phyloP scores from a whole-genome alignment of 2,113 vertebrate species.

The Gymnobelideus leadbeateri region DNA sequence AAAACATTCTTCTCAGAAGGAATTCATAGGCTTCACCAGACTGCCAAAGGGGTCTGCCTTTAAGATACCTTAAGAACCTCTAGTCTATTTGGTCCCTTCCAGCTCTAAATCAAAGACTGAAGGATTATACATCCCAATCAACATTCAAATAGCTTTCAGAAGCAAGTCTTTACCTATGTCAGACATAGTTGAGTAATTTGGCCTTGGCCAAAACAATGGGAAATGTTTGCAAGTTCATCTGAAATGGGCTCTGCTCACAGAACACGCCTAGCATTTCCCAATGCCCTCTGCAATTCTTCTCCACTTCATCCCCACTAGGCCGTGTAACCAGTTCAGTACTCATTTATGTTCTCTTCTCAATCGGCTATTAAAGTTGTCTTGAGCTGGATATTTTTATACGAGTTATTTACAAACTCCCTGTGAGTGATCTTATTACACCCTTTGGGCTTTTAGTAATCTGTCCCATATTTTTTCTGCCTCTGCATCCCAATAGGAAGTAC shows the following conservation, averaged over 20 bases:
- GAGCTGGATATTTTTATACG: not conserved
- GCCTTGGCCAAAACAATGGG: not conserved
- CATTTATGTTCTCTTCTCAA: not conserved
- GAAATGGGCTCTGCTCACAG: not conserved
- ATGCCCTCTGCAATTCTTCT: not conserved
- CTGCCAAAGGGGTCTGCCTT: not conserved
- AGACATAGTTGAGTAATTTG: not conserved
- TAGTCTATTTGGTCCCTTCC: not conserved
- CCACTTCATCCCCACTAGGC: not conserved
- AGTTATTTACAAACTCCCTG: not conserved
- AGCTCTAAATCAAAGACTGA: not conserved
- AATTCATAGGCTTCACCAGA: not conserved
- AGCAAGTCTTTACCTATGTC: not conserved
- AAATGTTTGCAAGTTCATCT: not conserved
- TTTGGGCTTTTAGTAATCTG: not conserved
- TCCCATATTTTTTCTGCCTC: conserved; percentile 8
- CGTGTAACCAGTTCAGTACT: not conserved
- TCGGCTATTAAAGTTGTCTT: not conserved
- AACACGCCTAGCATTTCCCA: not conserved
- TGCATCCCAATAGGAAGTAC: conserved; percentile 1
- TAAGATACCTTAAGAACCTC: not conserved
- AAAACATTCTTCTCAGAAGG: not conserved
- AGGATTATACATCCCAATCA: not conserved
- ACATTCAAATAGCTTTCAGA: not conserved
- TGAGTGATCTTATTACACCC: conserved; percentile 8